Evolutionary conservation across 2,113 vertebrate genomes (phyloP).

Genomic region (Callipepla squamata): DNA sequence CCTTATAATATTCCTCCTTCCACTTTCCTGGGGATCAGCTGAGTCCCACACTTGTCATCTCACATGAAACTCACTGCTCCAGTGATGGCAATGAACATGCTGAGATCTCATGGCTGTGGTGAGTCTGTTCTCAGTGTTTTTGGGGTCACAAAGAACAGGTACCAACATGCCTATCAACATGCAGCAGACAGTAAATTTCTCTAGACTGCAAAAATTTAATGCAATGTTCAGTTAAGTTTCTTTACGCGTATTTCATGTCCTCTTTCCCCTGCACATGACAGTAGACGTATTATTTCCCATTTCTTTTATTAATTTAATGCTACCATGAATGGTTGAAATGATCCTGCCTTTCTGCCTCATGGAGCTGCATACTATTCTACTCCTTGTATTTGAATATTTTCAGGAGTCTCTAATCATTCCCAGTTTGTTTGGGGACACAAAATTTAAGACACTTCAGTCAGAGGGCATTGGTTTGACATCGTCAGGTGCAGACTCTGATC

Average conservation of each 20-base stretch:
- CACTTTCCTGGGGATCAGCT: not conserved
- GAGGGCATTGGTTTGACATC: not conserved
- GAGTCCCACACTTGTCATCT: not conserved
- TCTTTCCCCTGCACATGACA: not conserved
- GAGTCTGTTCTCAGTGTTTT: not conserved
- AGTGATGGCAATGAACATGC: not conserved
- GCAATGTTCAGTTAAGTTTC: not conserved
- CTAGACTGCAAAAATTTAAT: not conserved
- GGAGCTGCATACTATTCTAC: not conserved
- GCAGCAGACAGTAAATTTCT: not conserved
- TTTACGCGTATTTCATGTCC: not conserved
- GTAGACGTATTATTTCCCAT: not conserved
- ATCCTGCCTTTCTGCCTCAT: not conserved
- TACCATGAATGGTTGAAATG: not conserved
- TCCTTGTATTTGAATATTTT: not conserved
- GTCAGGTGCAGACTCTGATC: not conserved
- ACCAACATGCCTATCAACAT: not conserved
- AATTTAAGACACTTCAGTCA: not conserved
- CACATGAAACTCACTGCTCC: not conserved
- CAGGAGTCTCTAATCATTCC: not conserved
- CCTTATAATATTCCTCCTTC: slow-evolving; percentile 25
- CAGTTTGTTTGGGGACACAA: not conserved
- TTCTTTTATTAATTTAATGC: not conserved
- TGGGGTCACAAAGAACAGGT: not conserved
- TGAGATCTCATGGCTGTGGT: not conserved